A percentile compares a stretch with the other conserved stretches of the same genome.
These are phyloP conservation scores for Dendronephthya gigantea DNA, from an alignment of 64 coral and sea anemone species.

Conservation along the genomic window DNA sequence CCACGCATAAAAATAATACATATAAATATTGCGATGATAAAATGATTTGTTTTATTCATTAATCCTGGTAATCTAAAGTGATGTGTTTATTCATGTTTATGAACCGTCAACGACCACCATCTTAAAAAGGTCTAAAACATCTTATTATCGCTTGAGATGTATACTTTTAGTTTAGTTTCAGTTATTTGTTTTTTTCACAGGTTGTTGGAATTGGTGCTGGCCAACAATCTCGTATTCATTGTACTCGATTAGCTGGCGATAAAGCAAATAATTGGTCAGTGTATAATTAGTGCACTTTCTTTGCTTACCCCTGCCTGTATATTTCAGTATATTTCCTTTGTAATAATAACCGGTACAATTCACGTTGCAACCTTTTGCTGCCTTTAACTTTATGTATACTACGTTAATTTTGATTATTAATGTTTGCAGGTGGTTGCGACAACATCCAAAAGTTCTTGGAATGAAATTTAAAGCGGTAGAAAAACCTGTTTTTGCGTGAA, in stretches of 20 bases:
- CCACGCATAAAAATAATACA: too few species aligned
- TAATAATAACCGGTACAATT: too few species aligned
- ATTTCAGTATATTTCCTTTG: too few species aligned
- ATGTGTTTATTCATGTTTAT: too few species aligned
- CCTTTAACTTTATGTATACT: not conserved
- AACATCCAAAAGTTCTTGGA: conserved; percentile 67
- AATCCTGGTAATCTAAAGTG: too few species aligned
- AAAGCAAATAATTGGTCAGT: conserved; percentile 95
- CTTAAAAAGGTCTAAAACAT: too few species aligned
- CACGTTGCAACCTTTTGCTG: not conserved
- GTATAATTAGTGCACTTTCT: not conserved
- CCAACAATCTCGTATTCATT: conserved; percentile 93
- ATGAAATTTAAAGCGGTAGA: conserved; percentile 85
- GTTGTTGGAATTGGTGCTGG: conserved; percentile 94
- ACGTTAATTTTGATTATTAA: not conserved
- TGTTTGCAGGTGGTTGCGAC: conserved; percentile 69
- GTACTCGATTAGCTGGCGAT: conserved; percentile 85
- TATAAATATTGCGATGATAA: too few species aligned
- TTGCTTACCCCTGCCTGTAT: not conserved
- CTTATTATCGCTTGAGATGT: too few species aligned
- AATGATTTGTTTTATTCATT: too few species aligned
- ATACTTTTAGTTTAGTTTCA: not conserved
- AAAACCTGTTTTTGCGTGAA: not conserved
- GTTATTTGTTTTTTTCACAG: conserved; percentile 6
- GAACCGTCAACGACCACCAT: too few species aligned